Base-by-base conservation (phyloP, 2,113 vertebrate genomes). In the Gavia stellata region DNA sequence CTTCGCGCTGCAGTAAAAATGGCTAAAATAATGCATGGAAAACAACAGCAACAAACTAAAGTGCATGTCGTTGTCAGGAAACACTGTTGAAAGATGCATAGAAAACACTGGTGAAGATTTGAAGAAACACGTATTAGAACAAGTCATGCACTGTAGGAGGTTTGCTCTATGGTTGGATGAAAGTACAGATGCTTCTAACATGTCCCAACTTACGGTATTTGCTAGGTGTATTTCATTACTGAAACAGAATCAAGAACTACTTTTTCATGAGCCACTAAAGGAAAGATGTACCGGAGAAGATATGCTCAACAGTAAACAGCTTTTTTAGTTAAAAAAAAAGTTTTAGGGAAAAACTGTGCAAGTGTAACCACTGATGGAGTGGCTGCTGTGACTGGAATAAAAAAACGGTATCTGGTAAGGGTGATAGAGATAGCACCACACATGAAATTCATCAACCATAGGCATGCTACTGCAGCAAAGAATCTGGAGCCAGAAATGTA, bases 191-290 rank as follows among this genome's bases (percentile, higher is more conserved):
- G 10, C 13, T 89, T 67, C 47, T 38, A 67, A 38, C 6, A 59
- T 0, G 6, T 26, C 49, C 26, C 28, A 72, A 10, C 6, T 71
- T 50, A 1, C 0, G 1, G 15, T 81, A 78, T 44, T 72, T 91
- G 47, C 28, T n/a, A 55, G n/a, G n/a, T n/a, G n/a, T n/a, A n/a
- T n/a, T n/a, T n/a, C n/a, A n/a, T n/a, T n/a, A n/a, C n/a, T n/a
- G n/a, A n/a, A n/a, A n/a, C n/a, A n/a, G n/a, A n/a, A n/a, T n/a
- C n/a, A n/a, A n/a, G n/a, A 78, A 45, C 20, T 47, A 42, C 12
- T 40, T 24, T 56, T 91, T 18, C 21, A 10, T 42, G 40, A 61
- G 19, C 20, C 29, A 61, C 21, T 61, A 28, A 68, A 45, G 7
- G 24, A 61, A 89, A 83, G 8, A 68, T 5, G 9, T 10, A 70